A percentile compares a stretch with the other conserved stretches of the same genome.
phyloP scores from a whole-genome alignment of 2,888 invertebrate species.

The Xanthia togata region DNA sequence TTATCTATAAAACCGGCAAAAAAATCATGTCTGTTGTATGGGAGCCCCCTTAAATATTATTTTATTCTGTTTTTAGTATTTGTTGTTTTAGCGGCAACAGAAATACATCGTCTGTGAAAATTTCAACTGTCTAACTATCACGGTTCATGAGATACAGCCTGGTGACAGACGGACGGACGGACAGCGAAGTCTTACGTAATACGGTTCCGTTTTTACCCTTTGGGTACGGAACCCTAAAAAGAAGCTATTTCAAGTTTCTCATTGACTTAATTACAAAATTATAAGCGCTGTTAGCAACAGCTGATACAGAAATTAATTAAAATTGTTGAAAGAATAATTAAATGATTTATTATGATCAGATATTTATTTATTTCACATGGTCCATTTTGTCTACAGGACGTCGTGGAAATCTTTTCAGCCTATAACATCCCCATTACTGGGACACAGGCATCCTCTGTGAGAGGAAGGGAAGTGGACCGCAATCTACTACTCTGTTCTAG shows the following conservation, averaged over 20 bases:
- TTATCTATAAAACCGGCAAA: no score
- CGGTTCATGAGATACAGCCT: no score
- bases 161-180: no score
- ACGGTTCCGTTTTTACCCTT: no score
- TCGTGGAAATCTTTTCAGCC: background rate
- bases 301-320: constrained; percentile 49
- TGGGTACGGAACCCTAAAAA: no score
- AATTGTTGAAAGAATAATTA: constrained; percentile 32
- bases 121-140: no score
- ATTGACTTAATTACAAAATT: constrained; percentile 35
- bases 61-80: no score
- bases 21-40: no score
- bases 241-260: constrained; percentile 6
- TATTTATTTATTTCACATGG: background rate
- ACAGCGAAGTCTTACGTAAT: no score
- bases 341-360: constrained; percentile 3
- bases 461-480: background rate
- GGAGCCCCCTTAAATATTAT: no score
- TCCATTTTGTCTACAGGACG: background rate
- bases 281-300: constrained; percentile 37
- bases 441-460: background rate
- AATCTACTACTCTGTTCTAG: background rate
- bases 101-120: no score
- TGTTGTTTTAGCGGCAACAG: no score
- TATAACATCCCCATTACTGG: background rate